Evolutionary conservation across 2,888 invertebrate species (phyloP).

Genomic region (Bellardia bayeri): DNA sequence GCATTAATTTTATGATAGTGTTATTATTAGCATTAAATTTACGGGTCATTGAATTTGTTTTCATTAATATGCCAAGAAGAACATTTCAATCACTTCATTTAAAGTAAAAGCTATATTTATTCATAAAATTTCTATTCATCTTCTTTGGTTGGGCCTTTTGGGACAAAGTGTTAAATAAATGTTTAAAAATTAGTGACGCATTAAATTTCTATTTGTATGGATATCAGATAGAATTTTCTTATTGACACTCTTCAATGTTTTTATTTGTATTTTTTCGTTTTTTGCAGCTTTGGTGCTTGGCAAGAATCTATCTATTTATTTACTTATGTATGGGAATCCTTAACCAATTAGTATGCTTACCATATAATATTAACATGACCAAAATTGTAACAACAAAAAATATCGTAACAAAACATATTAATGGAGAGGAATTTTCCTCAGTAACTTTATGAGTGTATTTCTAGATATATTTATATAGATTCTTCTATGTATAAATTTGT

Average conservation of each 20-base stretch:
- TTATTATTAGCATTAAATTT: slow-evolving; percentile 28
- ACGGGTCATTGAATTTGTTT: slow-evolving; percentile 22
- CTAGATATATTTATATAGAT: background rate
- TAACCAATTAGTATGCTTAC: slow-evolving; percentile 65
- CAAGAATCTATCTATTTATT: background rate
- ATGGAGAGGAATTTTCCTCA: slow-evolving; percentile 53
- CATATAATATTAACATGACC: slow-evolving; percentile 52
- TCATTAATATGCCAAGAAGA: slow-evolving; percentile 11
- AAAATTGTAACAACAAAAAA: slow-evolving; percentile 47
- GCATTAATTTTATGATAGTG: slow-evolving; percentile 18
- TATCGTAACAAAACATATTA: slow-evolving; percentile 38
- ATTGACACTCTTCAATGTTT: slow-evolving; percentile 43
- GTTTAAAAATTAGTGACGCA: slow-evolving; percentile 70
- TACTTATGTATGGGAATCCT: slow-evolving; percentile 15
- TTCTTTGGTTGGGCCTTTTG: background rate
- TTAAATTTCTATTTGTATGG: slow-evolving; percentile 70
- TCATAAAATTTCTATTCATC: background rate
- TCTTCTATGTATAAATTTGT: background rate
- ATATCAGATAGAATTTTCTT: slow-evolving; percentile 55
- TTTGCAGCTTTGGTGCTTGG: background rate
- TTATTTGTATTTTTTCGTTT: background rate
- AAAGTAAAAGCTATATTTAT: background rate
- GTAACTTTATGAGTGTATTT: slow-evolving; percentile 13
- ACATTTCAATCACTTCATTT: background rate
- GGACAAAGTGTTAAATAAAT: slow-evolving; percentile 67